A percentile compares a stretch with the other conserved stretches of the same genome.
Evolutionary conservation across 1,140 invertebrate species (phyloP).

Genomic region (Odontomachus brunneus): DNA sequence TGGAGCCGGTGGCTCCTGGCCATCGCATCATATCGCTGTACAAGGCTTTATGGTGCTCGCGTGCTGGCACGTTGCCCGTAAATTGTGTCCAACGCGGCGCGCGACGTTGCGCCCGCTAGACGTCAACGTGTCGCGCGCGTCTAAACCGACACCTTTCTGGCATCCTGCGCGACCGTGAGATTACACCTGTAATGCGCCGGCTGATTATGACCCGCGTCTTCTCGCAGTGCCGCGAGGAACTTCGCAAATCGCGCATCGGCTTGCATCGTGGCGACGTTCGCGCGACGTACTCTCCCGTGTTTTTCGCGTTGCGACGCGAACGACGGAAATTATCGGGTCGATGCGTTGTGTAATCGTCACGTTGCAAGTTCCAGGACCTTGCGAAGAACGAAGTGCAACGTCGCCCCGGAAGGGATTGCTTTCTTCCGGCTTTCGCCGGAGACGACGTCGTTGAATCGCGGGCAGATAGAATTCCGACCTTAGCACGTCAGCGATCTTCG

Average conservation of each 20-base stretch:
- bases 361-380: too few species aligned
- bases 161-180: neutral
- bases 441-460: too few species aligned
- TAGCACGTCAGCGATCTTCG: neutral
- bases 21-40: conserved; percentile 66
- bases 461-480: neutral
- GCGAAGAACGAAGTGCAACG: too few species aligned
- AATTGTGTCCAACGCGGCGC: conserved; percentile 60
- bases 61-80: conserved; percentile 73
- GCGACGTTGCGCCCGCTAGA: conserved; percentile 26
- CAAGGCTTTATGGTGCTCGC: conserved; percentile 69
- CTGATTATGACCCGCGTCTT: neutral
- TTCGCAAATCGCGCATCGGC: neutral
- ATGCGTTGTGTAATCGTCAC: too few species aligned
- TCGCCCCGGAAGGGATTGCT: too few species aligned
- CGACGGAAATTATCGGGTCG: too few species aligned
- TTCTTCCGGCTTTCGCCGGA: too few species aligned
- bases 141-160: conserved; percentile 17
- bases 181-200: conserved; percentile 12
- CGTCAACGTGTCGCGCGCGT: conserved; percentile 39
- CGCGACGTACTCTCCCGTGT: neutral
- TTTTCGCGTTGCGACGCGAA: neutral
- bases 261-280: neutral
- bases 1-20: conserved; percentile 33
- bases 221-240: neutral